phyloP scores from a whole-genome alignment of 2,797 vertebrate species.

The Hybognathus amarus region DNA sequence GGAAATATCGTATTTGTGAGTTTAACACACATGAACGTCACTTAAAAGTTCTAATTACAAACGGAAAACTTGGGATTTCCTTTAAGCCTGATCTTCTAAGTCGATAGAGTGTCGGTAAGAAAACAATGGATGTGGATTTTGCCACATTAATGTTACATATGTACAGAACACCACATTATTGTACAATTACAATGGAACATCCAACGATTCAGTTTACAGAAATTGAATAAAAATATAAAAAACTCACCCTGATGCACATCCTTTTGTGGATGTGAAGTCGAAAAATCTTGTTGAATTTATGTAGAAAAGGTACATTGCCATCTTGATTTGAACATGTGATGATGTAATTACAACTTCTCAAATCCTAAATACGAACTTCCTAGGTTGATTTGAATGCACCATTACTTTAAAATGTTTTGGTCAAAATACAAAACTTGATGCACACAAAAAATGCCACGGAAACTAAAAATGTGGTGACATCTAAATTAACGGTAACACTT shows the following conservation, averaged over 20 bases:
- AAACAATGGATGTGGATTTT: background rate
- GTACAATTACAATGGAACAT: background rate
- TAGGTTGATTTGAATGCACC: too few relatives aligned
- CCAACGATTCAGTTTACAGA: background rate
- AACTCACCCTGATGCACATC: too few relatives aligned
- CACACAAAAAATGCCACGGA: too few relatives aligned
- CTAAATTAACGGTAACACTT: too few relatives aligned
- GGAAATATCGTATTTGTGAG: background rate
- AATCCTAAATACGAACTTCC: background rate
- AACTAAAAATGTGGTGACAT: background rate
- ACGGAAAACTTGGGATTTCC: background rate
- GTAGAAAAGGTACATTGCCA: background rate
- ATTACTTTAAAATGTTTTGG: background rate
- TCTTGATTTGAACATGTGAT: background rate
- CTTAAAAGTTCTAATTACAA: background rate
- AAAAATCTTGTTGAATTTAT: background rate
- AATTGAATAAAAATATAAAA: background rate
- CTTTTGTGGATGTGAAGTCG: background rate
- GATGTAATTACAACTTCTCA: background rate
- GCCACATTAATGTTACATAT: too few relatives aligned
- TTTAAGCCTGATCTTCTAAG: background rate
- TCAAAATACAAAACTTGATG: background rate
- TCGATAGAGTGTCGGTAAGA: background rate
- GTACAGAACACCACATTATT: too few relatives aligned
- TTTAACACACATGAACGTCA: background rate